Conservation (phyloP, 2,113 vertebrate species). For the Irena cyanogastra region DNA sequence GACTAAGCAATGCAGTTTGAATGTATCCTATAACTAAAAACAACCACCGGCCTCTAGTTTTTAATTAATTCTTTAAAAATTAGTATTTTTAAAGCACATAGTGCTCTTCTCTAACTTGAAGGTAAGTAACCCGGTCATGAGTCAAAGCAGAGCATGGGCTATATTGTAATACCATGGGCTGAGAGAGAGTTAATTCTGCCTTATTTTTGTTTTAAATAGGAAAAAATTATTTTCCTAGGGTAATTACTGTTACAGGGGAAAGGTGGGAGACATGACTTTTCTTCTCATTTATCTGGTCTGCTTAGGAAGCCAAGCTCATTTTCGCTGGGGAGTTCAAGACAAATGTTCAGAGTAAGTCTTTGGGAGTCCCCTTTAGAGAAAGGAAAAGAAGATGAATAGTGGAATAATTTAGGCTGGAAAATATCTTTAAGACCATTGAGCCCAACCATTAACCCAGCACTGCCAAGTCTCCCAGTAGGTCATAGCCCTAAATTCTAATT, state of each 20-base stretch:
- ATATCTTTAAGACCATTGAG: background rate
- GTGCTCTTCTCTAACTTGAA: background rate
- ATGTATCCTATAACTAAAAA: background rate
- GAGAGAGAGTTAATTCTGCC: background rate
- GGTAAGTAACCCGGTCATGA: background rate
- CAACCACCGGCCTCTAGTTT: background rate
- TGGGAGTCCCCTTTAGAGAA: accelerated
- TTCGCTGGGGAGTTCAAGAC: background rate
- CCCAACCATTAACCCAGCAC: background rate
- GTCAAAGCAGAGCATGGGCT: background rate
- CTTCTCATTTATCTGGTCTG: background rate
- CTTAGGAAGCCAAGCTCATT: background rate
- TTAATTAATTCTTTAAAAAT: background rate
- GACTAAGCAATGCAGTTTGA: background rate
- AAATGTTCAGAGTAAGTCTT: background rate
- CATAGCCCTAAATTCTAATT: background rate
- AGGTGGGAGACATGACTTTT: background rate
- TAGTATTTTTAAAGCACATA: background rate
- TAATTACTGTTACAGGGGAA: background rate
- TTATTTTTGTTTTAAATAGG: background rate
- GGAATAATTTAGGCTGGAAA: background rate
- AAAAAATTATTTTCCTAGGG: background rate
- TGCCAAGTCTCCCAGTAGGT: background rate
- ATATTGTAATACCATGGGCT: background rate
- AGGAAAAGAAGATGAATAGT: background rate